Evolutionary conservation across 2,113 vertebrate genomes (phyloP).

Genomic region (Symphodus melops): DNA sequence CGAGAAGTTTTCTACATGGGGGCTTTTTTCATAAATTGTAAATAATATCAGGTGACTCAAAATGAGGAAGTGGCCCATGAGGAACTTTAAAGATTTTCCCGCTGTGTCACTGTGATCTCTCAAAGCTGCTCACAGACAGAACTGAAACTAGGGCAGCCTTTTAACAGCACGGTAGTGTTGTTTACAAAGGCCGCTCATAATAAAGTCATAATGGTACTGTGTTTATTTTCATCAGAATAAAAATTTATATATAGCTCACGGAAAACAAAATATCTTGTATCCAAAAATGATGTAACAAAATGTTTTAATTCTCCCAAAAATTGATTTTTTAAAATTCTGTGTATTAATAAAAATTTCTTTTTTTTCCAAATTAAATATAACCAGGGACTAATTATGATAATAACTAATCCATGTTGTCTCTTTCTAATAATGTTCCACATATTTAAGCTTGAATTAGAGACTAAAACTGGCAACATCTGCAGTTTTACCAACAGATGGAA

Average conservation of each 20-base stretch:
- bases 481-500: no score
- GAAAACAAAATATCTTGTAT: no score
- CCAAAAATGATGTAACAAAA: no score
- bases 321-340: no score
- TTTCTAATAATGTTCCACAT: neutral
- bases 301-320: no score
- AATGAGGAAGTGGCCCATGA: constrained; percentile 69
- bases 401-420: neutral
- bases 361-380: neutral
- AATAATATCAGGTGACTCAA: constrained; percentile 78
- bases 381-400: neutral
- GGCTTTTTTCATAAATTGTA: constrained; percentile 60
- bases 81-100: constrained; percentile 64
- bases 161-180: no score
- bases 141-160: neutral
- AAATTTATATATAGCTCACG: no score
- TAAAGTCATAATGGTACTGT: no score
- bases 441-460: neutral
- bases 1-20: constrained; percentile 59
- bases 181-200: no score
- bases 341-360: neutral
- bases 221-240: no score
- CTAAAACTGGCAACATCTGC: no score
- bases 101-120: constrained; percentile 76
- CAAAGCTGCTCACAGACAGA: constrained; percentile 7